Evolutionary conservation across 2,797 vertebrate species (phyloP), one percentile per base, ranked within the genome.

Genomic region (Buphagus erythrorhynchus): DNA sequence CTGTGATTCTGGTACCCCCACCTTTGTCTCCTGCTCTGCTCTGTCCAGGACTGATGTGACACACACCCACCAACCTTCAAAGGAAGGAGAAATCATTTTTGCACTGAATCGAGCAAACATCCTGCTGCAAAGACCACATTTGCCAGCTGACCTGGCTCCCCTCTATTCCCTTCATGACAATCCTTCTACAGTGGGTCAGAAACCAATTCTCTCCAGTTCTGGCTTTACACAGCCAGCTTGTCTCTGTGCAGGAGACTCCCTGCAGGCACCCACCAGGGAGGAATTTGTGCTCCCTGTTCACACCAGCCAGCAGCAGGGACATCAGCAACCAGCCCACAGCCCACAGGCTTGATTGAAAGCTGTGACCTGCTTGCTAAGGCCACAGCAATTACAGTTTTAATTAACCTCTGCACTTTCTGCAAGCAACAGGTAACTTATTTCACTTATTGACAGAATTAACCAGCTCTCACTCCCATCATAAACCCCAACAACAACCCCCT

Each of bases 361-460:
- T 48, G 45, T 59, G 90, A 90, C 66, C 81, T 80, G 22, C 51
- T 72, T 52, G 59, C 72, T 71, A 43, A 91, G 82, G 82, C 73
- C 51, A 48, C 4, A 10, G 61, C 69, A 95, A 93, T 94, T 81
- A 81, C 54, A 65, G 6, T 94, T 94, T 81, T 91, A 88, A 95
- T 96, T 95, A 97, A 96, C 93, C 92, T 90, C 73, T 94, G 94
- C 58, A 59, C 91, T 68, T 88, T 86, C 69, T 75, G 54, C 66
- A 68, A 7, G 31, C 38, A 45, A 58, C 62, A 66, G 82, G 80
- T 93, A 76, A 94, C 82, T 72, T 54, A 40, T 55, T 88, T 91
- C 79, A 84, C 46, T 59, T 81, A 57, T 84, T 88, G 93, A 68
- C 35, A 72, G 90, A 69, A 90, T 83, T 68, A 91, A 81, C 20